These are phyloP conservation scores for Tuta absoluta DNA, from an alignment of 2,888 invertebrate genomes.

Conservation along the genomic window DNA sequence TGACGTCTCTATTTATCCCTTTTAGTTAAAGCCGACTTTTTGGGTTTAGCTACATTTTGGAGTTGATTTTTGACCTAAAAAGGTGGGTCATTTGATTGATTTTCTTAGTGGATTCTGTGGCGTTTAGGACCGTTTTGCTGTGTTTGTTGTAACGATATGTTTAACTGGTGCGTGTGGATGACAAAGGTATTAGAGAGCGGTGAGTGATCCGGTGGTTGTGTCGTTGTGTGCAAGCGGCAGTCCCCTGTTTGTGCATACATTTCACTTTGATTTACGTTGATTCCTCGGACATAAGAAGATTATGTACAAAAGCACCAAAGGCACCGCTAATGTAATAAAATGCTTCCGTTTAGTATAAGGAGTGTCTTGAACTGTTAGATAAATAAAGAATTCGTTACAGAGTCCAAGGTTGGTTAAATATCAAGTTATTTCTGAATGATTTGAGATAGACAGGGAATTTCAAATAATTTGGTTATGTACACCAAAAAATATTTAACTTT, in stretches of 20 bases:
- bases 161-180: slow-evolving; percentile 71
- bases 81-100: slow-evolving; percentile 29
- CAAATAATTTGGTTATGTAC: too few relatives aligned
- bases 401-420: too few relatives aligned
- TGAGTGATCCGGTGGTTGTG: slow-evolving; percentile 70
- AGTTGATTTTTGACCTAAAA: slow-evolving; percentile 23
- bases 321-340: slow-evolving; percentile 21
- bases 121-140: slow-evolving; percentile 43
- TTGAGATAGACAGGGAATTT: too few relatives aligned
- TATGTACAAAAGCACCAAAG: slow-evolving; percentile 48
- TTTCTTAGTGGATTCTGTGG: slow-evolving; percentile 32
- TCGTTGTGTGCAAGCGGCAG: slow-evolving; percentile 69
- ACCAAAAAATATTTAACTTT: too few relatives aligned
- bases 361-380: neutral
- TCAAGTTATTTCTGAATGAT: too few relatives aligned
- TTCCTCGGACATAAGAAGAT: slow-evolving; percentile 61
- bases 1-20: slow-evolving; percentile 76
- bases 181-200: slow-evolving; percentile 75
- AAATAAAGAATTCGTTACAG: too few relatives aligned
- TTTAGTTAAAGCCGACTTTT: slow-evolving; percentile 66
- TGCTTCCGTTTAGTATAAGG: neutral
- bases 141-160: slow-evolving; percentile 45
- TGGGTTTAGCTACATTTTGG: slow-evolving; percentile 25
- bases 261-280: slow-evolving; percentile 70
- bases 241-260: slow-evolving; percentile 28